phyloP scores from a whole-genome alignment of 2,113 vertebrate genomes.

The Pica pica region DNA sequence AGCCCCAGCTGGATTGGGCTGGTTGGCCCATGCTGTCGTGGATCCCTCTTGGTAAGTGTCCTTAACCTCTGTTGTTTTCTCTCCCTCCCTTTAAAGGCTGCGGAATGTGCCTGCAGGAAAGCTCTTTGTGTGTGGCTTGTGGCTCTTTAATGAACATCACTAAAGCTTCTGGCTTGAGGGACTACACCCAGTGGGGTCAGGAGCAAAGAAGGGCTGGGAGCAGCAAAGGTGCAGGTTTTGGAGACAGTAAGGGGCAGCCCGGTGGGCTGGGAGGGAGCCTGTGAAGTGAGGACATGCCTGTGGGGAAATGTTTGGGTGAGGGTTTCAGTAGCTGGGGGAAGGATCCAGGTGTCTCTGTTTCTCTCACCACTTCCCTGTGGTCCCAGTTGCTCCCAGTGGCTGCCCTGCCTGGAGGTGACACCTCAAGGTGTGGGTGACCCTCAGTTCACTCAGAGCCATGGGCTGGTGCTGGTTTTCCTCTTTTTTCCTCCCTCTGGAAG shows the following conservation, averaged over 20 bases:
- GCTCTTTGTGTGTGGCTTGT: neutral
- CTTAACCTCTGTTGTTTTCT: neutral
- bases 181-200: neutral
- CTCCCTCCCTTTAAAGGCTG: neutral
- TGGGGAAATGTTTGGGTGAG: neutral
- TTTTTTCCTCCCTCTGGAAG: neutral
- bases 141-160: neutral
- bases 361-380: neutral
- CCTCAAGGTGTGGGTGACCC: rapidly evolving
- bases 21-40: neutral
- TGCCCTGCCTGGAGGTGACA: neutral
- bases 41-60: slow-evolving; percentile 44
- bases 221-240: neutral
- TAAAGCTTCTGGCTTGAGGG: neutral
- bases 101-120: neutral
- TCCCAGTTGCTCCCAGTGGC: neutral
- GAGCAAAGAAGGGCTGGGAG: neutral
- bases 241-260: neutral
- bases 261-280: neutral
- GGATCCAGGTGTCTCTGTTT: neutral
- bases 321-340: neutral
- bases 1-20: neutral
- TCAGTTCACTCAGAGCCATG: neutral
- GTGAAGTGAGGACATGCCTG: rapidly evolving
- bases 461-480: neutral